These are phyloP conservation scores for Oceanites oceanicus DNA, from an alignment of 2,113 vertebrate species.

Conservation along the genomic window DNA sequence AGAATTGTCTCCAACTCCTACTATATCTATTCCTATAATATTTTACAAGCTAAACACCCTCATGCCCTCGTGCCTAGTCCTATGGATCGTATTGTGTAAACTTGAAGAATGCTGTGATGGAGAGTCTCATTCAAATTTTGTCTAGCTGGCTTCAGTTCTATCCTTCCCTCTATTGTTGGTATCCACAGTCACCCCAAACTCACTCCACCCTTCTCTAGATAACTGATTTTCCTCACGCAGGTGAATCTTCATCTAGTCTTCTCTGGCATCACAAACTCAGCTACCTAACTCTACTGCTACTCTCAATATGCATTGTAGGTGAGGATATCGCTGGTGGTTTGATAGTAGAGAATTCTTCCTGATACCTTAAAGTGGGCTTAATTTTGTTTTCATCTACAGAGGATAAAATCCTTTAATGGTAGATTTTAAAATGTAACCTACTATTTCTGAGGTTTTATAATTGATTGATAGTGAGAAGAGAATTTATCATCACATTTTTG, in stretches of 20 bases:
- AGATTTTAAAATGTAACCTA: not conserved
- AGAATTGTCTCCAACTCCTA: not conserved
- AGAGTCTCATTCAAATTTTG: not conserved
- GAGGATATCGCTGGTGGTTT: not conserved
- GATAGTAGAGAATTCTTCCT: not conserved
- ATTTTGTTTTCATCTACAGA: not conserved
- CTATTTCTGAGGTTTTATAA: not conserved
- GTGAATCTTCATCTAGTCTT: not conserved
- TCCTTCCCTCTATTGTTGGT: not conserved
- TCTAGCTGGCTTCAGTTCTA: not conserved
- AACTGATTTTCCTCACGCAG: not conserved
- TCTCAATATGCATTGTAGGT: not conserved
- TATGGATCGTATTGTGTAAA: not conserved
- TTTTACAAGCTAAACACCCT: not conserved
- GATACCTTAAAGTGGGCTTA: not conserved
- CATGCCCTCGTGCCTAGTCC: not conserved
- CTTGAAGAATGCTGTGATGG: not conserved
- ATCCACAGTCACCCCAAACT: not conserved
- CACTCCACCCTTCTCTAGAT: not conserved
- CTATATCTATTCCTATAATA: not conserved
- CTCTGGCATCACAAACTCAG: not conserved
- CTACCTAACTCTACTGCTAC: not conserved
- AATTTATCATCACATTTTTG: not conserved
- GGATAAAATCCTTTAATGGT: not conserved
- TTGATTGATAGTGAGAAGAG: not conserved